These are phyloP conservation scores for Amblyraja radiata DNA, from an alignment of 2,797 vertebrate species.

Conservation along the genomic window DNA sequence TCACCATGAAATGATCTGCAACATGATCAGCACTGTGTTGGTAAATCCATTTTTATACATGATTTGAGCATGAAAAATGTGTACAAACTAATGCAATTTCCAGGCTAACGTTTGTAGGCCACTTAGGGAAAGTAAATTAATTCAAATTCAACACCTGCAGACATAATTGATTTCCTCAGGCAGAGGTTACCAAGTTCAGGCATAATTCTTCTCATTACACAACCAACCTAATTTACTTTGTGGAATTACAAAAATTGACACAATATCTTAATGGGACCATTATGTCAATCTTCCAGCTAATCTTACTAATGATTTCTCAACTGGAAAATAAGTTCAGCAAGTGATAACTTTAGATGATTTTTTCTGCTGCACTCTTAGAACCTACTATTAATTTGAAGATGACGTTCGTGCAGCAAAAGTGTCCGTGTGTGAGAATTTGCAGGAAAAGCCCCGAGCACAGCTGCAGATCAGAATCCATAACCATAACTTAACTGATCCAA, in stretches of 20 bases:
- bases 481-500: background rate
- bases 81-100: too few species aligned
- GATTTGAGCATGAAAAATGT: too few species aligned
- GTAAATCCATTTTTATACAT: too few species aligned
- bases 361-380: background rate
- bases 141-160: background rate
- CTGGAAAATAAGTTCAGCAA: background rate
- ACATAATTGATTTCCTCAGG: conserved; percentile 4
- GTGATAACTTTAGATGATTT: background rate
- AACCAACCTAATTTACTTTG: background rate
- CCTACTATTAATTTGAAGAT: background rate
- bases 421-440: background rate
- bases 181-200: background rate
- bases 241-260: background rate
- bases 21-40: too few species aligned
- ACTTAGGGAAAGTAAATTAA: conserved; percentile 7
- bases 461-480: background rate
- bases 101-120: background rate
- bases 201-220: background rate
- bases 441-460: background rate
- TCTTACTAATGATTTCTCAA: background rate
- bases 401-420: background rate
- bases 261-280: background rate
- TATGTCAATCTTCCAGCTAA: background rate
- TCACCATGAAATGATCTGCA: too few species aligned